A percentile compares a stretch with the other conserved stretches of the same genome.
These are phyloP conservation scores for Trachelus iudaicus DNA, from an alignment of 2,888 invertebrate genomes.

Conservation along the genomic window DNA sequence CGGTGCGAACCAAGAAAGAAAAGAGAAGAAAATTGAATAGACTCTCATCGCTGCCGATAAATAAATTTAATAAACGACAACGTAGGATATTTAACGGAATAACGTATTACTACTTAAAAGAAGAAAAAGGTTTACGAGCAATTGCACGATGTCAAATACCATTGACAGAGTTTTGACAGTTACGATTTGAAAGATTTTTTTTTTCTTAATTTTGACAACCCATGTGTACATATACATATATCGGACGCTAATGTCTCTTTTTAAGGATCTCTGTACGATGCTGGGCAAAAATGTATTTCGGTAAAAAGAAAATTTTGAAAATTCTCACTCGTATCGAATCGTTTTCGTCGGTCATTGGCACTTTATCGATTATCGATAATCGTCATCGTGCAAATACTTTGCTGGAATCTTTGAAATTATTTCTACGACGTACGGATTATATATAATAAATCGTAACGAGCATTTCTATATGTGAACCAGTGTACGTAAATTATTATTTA, in stretches of 20 bases:
- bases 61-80: background rate
- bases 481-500: constrained; percentile 42
- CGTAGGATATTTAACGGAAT: background rate
- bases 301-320: background rate
- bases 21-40: too few relatives aligned
- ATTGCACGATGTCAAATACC: background rate
- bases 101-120: background rate
- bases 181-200: background rate
- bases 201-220: background rate
- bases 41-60: background rate
- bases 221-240: background rate
- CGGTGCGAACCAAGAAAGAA: background rate
- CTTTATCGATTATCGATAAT: background rate
- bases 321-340: background rate
- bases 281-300: background rate
- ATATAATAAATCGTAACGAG: constrained; percentile 10
- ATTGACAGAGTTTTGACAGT: background rate
- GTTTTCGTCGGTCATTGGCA: background rate
- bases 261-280: background rate
- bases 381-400: background rate
- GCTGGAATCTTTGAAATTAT: background rate
- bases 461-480: constrained; percentile 35
- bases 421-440: background rate
- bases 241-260: background rate
- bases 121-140: background rate